Conservation (phyloP, 2,113 vertebrate genomes). For the Dendropsophus ebraccatus region DNA sequence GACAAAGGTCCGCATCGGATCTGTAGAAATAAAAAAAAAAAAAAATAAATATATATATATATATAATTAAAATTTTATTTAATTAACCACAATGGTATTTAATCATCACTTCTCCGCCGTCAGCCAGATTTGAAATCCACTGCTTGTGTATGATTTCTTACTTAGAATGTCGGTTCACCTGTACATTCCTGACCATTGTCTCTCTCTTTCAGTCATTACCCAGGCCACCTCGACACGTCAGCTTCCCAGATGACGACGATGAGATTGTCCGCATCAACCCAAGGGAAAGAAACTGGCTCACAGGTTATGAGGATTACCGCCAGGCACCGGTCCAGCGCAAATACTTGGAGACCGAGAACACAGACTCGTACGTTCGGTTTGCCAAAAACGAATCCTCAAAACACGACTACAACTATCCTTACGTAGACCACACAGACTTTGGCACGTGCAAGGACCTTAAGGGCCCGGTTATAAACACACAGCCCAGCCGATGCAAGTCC, state of each 20-base stretch:
- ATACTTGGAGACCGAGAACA: conserved; percentile 81
- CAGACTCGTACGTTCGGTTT: conserved; percentile 90
- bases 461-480: conserved; percentile 84
- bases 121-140: no score
- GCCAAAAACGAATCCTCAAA: conserved; percentile 89
- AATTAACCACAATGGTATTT: background rate
- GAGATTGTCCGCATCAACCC: conserved; percentile 98
- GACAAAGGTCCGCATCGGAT: background rate
- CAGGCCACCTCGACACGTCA: conserved; percentile 84
- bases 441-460: conserved; percentile 82
- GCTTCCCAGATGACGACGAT: conserved; percentile 90
- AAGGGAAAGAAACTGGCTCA: conserved; percentile 90
- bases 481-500: conserved; percentile 83
- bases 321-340: conserved; percentile 88
- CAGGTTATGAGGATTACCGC: conserved; percentile 95
- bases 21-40: background rate
- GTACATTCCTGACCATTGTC: background rate
- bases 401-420: conserved; percentile 95
- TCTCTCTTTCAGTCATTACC: conserved; percentile 71
- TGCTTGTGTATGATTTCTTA: no score
- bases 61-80: no score
- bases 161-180: background rate
- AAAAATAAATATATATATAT: no score
- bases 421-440: conserved; percentile 82
- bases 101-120: no score